Conservation (phyloP, 1,140 invertebrate species). For the Drosophila carrolli region DNA sequence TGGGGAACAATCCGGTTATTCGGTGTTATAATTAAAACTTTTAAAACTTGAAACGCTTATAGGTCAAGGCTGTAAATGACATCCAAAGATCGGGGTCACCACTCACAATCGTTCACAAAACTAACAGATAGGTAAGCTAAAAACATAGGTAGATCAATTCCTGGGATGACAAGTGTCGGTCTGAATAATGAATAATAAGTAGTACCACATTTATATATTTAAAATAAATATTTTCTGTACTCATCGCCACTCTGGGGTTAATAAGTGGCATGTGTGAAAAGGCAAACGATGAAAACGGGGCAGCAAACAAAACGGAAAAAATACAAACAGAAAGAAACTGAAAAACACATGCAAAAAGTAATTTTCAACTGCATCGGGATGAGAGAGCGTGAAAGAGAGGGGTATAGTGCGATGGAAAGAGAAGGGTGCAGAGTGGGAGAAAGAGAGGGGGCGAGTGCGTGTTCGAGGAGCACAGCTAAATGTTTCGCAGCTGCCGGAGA, state of each 20-base stretch:
- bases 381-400: not conserved
- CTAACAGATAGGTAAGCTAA: not conserved
- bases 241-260: constrained; percentile 6
- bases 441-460: constrained; percentile 1
- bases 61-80: too few species aligned
- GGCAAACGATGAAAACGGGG: not conserved
- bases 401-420: not conserved
- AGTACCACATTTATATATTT: not conserved
- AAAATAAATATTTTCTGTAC: constrained; percentile 2
- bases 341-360: constrained; percentile 2
- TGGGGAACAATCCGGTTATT: not conserved
- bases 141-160: not conserved
- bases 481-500: constrained; percentile 8
- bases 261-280: constrained; percentile 7
- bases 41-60: too few species aligned
- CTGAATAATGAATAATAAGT: constrained; percentile 3
- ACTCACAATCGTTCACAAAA: not conserved
- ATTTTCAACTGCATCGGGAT: constrained; percentile 11
- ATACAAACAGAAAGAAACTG: not conserved
- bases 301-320: constrained; percentile 1
- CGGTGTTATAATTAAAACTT: too few species aligned
- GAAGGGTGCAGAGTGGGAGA: not conserved
- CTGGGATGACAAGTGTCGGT: not conserved
- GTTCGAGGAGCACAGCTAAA: too few species aligned
- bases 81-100: not conserved